Percentiles rank a stretch among this genome's conserved stretches.
phyloP scores from a whole-genome alignment of 2,113 vertebrate species.

The Microcebus murinus region DNA sequence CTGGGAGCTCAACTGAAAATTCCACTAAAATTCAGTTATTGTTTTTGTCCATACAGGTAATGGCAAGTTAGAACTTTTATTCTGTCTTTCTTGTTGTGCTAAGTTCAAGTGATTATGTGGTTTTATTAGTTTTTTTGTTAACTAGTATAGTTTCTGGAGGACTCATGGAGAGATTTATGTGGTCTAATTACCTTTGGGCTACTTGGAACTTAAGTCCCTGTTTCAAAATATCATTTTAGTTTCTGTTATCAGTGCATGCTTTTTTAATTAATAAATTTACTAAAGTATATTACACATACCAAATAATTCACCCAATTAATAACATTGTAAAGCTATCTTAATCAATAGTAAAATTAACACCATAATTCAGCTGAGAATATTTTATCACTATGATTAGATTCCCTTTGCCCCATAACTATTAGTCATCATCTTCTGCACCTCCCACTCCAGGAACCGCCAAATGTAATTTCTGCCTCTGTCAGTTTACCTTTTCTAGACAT shows the following conservation, averaged over 20 bases:
- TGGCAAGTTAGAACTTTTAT: not conserved
- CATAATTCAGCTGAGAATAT: not conserved
- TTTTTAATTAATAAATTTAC: not conserved
- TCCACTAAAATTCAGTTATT: no score
- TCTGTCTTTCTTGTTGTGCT: not conserved
- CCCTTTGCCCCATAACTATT: not conserved
- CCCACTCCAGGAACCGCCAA: not conserved
- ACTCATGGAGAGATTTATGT: not conserved
- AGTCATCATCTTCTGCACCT: not conserved
- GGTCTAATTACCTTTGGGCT: not conserved
- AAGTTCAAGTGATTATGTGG: not conserved
- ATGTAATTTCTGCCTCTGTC: not conserved
- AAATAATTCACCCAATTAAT: not conserved
- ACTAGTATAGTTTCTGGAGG: not conserved
- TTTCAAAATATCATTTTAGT: not conserved
- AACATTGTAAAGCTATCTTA: not conserved
- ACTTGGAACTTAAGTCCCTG: not conserved
- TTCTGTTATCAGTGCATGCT: not conserved
- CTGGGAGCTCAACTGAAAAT: not conserved
- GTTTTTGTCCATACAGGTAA: not conserved
- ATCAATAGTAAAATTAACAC: not conserved
- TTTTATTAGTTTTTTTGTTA: not conserved
- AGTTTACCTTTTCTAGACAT: not conserved
- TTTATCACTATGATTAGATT: not conserved
- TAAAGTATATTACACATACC: not conserved